A percentile compares a stretch with the other conserved stretches of the same genome.
These are phyloP conservation scores for Petrocephalus zakoni DNA, from an alignment of 2,113 vertebrate genomes.

Conservation along the genomic window DNA sequence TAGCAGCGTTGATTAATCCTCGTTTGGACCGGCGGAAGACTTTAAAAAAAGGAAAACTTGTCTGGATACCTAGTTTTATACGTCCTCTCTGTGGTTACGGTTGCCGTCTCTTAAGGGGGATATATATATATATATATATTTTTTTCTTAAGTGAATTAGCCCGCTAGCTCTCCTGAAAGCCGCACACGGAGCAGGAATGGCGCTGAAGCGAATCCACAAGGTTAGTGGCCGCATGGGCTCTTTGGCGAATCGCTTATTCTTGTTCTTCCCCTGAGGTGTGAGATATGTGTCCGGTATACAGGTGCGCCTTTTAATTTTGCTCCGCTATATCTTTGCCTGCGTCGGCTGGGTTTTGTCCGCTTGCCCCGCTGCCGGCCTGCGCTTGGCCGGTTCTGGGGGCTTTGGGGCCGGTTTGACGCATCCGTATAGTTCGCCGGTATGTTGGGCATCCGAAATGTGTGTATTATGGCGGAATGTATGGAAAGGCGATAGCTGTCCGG, in stretches of 20 bases:
- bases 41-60: not conserved
- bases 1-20: not conserved
- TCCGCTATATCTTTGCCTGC: not conserved
- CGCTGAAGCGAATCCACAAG: conserved; percentile 28
- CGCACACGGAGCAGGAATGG: conserved; percentile 17
- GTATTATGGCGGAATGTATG: not conserved
- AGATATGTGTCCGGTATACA: not conserved
- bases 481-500: not conserved
- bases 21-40: not conserved
- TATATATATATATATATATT: too few relatives aligned
- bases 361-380: not conserved
- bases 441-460: not conserved
- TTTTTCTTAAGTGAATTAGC: not conserved
- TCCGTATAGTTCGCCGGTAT: not conserved
- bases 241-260: not conserved
- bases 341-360: not conserved
- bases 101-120: not conserved
- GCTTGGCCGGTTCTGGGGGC: not conserved
- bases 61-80: not conserved
- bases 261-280: not conserved
- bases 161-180: not conserved
- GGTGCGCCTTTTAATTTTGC: not conserved
- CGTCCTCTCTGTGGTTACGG: not conserved
- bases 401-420: not conserved
- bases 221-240: not conserved